A percentile compares a stretch with the other conserved stretches of the same genome.
phyloP scores from a whole-genome alignment of 1,140 invertebrate genomes.

The Macrostomum lignano region DNA sequence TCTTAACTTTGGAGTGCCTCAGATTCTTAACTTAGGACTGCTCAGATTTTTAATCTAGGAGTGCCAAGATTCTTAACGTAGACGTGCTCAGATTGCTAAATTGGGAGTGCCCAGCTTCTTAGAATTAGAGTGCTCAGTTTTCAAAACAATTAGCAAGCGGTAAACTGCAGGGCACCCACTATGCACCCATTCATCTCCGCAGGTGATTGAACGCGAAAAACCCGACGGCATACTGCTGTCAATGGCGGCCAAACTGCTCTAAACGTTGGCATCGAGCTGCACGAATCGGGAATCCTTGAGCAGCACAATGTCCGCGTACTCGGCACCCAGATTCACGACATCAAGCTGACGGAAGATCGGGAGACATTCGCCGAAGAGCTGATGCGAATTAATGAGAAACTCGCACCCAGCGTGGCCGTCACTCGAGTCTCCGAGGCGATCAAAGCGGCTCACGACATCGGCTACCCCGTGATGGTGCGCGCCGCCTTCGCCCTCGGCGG shows the following conservation, averaged over 20 bases:
- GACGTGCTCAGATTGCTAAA: too few relatives aligned
- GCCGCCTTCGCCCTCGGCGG: conserved; percentile 88
- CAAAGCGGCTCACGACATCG: conserved; percentile 50
- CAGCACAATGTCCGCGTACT: conserved; percentile 37
- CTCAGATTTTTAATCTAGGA: too few relatives aligned
- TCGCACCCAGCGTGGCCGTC: conserved; percentile 69
- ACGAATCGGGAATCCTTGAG: conserved; percentile 44
- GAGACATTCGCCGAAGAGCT: conserved; percentile 73
- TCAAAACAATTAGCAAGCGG: too few relatives aligned
- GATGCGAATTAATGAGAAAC: conserved; percentile 57
- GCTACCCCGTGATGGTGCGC: conserved; percentile 73
- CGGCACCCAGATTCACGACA: conserved; percentile 61
- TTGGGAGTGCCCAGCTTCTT: too few relatives aligned
- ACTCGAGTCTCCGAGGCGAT: conserved; percentile 47
- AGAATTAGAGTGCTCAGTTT: too few relatives aligned
- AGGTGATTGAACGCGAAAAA: conserved; percentile 72
- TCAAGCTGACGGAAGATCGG: conserved; percentile 81
- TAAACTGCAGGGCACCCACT: too few relatives aligned
- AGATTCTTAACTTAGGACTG: too few relatives aligned
- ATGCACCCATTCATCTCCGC: too few relatives aligned
- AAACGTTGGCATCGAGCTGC: conserved; percentile 65
- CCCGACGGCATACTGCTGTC: conserved; percentile 78
- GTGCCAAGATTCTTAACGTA: too few relatives aligned
- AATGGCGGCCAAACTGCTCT: conserved; percentile 89
- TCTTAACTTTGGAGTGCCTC: too few relatives aligned